Evolutionary conservation across 2,888 invertebrate genomes (phyloP).

Genomic region (Hydroisotoma schaefferi): DNA sequence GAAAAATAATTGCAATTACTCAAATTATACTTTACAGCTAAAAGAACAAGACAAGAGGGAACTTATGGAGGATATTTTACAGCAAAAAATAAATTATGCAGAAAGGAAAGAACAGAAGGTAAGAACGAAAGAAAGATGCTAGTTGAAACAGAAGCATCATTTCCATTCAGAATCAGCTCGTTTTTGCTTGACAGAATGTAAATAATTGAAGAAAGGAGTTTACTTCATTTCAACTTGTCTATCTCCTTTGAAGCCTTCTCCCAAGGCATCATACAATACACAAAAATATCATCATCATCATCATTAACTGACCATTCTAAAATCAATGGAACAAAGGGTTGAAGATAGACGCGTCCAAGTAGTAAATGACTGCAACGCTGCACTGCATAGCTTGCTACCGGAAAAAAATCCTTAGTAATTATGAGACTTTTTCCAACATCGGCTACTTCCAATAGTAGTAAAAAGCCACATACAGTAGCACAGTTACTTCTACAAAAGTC

Average conservation of each 20-base stretch:
- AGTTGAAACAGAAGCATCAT: too few relatives aligned
- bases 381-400: not conserved
- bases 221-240: conserved; percentile 16
- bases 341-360: not conserved
- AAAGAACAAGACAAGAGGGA: too few relatives aligned
- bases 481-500: too few relatives aligned
- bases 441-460: too few relatives aligned
- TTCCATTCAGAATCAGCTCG: conserved; percentile 10
- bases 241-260: conserved; percentile 14
- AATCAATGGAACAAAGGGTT: conserved; percentile 8
- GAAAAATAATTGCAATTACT: too few relatives aligned
- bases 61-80: too few relatives aligned
- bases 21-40: too few relatives aligned
- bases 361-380: not conserved
- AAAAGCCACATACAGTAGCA: too few relatives aligned
- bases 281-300: conserved; percentile 1
- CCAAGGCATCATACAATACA: too few relatives aligned
- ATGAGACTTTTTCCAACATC: not conserved
- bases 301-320: conserved; percentile 16
- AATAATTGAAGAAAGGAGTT: conserved; percentile 16
- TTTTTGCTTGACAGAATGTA: conserved; percentile 16
- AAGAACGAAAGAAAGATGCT: too few relatives aligned
- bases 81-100: too few relatives aligned
- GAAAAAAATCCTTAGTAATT: not conserved
- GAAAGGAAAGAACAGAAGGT: too few relatives aligned